Base-by-base conservation (phyloP, 2,113 vertebrate species). In the Clarias batrachus region DNA sequence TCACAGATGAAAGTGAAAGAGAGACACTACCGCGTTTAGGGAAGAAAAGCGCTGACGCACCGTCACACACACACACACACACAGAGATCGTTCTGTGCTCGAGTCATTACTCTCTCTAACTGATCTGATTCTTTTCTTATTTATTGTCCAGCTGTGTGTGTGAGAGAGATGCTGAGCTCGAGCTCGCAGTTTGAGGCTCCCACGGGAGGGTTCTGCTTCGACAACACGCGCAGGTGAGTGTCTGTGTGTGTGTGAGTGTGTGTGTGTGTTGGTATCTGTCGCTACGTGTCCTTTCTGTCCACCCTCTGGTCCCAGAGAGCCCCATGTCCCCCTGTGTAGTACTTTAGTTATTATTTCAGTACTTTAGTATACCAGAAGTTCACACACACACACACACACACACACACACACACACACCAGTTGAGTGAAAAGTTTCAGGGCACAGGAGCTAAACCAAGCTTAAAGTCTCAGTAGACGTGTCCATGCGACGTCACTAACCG, bases 201-300 rank as follows among this genome's bases (percentile, higher is more conserved):
- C 27, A 23, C 21, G 3, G 90, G 87, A 89, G 94, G 94, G 0
- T 95, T 95, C 89, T 91, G 88, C 86, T 95, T 95, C 41, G 93
- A 95, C 14, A 95, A 95, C 91, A 89, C 91, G 11, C 93, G 91
- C 90, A 94, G 95, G 95, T 94, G 88, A 92, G 89, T 77, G 30
- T 57, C 27, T 33, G 7, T 60, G 19, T 57, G 54, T 37, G 3
- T 33, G 25, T 59, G 33, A 2, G 33, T 37, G 74, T 78, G 74
- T 56, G 74, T 56, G 74, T 57, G 76, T 78, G 25, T 57, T 54
- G 70, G 41, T 48, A 48, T 48, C 41, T 48, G 6, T 48, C 41
- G 41, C 41, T 48, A 48, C 30, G 2, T 48, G 41, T 48, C 5
- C 41, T 48, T 48, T 6, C 41, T 48, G 41, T 48, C 41, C 41